Percentiles rank a stretch among this genome's conserved stretches.
Conservation (phyloP, 92 coral and sea anemone species). For the Porites cylindrica region DNA sequence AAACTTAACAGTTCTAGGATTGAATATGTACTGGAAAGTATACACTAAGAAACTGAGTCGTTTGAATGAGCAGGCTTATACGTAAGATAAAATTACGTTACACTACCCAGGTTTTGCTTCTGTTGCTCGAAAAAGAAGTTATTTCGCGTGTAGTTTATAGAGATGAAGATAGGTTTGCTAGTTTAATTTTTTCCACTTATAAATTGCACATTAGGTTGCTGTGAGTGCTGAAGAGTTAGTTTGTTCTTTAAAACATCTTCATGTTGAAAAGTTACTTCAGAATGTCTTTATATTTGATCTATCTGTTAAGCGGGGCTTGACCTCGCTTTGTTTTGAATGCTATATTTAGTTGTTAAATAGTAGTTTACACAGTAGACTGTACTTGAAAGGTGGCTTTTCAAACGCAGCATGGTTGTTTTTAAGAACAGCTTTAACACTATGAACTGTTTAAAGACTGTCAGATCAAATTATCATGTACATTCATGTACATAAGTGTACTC, state of each 20-base stretch:
- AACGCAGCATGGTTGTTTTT: constrained; percentile 2
- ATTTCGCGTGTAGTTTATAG: neutral
- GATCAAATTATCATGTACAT: neutral
- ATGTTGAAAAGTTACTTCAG: neutral
- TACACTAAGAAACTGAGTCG: neutral
- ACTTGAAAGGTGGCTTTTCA: neutral
- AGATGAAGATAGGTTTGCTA: too few species aligned
- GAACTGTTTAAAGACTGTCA: constrained; percentile 1
- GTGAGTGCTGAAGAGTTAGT: too few species aligned
- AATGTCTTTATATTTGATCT: neutral
- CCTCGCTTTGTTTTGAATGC: neutral
- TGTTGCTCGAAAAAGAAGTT: neutral
- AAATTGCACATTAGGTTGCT: too few species aligned
- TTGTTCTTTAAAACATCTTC: neutral
- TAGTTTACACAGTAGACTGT: neutral
- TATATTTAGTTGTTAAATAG: constrained; percentile 6
- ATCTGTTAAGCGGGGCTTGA: neutral
- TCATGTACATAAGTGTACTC: neutral
- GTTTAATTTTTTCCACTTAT: too few species aligned
- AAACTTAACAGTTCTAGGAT: too few species aligned
- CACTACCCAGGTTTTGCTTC: neutral
- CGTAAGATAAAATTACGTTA: neutral
- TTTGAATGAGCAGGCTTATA: neutral
- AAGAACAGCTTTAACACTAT: neutral
- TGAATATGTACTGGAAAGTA: too few species aligned